phyloP scores from a whole-genome alignment of 2,888 invertebrate species.

The Sarcophaga subvicina region DNA sequence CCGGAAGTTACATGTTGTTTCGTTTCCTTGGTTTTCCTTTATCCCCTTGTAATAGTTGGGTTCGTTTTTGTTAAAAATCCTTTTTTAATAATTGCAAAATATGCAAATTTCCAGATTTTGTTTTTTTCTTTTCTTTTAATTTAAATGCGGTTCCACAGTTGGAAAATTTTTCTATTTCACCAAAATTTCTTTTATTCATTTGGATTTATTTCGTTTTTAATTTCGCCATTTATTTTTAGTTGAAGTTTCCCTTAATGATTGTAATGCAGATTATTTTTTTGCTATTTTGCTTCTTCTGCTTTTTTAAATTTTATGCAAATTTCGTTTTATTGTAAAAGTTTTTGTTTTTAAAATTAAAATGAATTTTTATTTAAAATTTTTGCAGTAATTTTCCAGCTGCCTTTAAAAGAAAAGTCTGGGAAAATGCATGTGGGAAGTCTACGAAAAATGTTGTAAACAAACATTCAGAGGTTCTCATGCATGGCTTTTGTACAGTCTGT shows the following conservation, averaged over 20 bases:
- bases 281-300: slow-evolving; percentile 54
- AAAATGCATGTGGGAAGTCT: neutral
- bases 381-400: slow-evolving; percentile 38
- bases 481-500: too few relatives aligned
- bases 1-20: slow-evolving; percentile 66
- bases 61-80: slow-evolving; percentile 48
- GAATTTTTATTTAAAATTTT: slow-evolving; percentile 57
- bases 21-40: slow-evolving; percentile 8
- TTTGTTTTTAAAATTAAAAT: slow-evolving; percentile 32
- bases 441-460: too few relatives aligned
- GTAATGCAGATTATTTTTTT: slow-evolving; percentile 78
- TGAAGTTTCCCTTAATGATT: slow-evolving; percentile 70
- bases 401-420: slow-evolving; percentile 27
- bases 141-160: slow-evolving; percentile 69
- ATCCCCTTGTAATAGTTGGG: slow-evolving; percentile 2
- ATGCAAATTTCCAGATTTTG: slow-evolving; percentile 70
- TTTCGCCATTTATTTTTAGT: slow-evolving; percentile 7
- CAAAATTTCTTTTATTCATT: slow-evolving; percentile 50
- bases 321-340: slow-evolving; percentile 64
- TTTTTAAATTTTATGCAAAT: slow-evolving; percentile 68
- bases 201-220: slow-evolving; percentile 66
- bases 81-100: slow-evolving; percentile 68
- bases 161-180: slow-evolving; percentile 57
- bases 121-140: slow-evolving; percentile 37
- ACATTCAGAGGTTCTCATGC: too few relatives aligned